A percentile compares a stretch with the other conserved stretches of the same genome.
Conservation (phyloP, 2,888 invertebrate genomes). For the Epiblema foenella region DNA sequence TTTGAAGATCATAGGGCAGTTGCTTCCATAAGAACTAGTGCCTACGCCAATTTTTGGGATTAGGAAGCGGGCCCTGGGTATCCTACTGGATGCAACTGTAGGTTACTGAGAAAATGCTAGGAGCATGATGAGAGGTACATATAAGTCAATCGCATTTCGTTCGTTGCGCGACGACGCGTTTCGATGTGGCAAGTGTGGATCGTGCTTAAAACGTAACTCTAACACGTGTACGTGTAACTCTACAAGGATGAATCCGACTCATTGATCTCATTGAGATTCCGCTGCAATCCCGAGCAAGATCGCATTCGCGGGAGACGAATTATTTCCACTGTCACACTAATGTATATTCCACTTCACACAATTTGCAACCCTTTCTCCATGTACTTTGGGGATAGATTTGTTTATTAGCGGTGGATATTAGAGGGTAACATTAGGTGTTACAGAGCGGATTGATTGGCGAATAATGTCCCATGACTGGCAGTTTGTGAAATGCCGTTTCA, state of each 20-base stretch:
- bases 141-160: background rate
- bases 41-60: no score
- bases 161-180: background rate
- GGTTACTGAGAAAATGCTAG: no score
- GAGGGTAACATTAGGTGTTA: slow-evolving; percentile 49
- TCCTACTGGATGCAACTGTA: no score
- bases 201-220: slow-evolving; percentile 15
- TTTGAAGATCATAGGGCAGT: no score
- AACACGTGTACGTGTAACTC: no score
- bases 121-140: no score
- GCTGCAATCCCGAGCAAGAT: slow-evolving; percentile 54
- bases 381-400: slow-evolving; percentile 44
- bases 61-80: no score
- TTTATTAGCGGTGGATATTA: slow-evolving; percentile 31
- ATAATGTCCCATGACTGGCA: slow-evolving; percentile 56
- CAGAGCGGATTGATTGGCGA: slow-evolving; percentile 57
- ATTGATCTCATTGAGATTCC: slow-evolving; percentile 53
- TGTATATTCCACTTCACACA: slow-evolving; percentile 36
- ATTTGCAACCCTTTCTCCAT: slow-evolving; percentile 41
- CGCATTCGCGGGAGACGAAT: slow-evolving; percentile 50
- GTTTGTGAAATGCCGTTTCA: slow-evolving; percentile 56
- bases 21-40: no score
- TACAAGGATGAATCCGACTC: slow-evolving; percentile 46
- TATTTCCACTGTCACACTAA: slow-evolving; percentile 50
- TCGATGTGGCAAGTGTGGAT: background rate